Evolutionary conservation across 2,888 invertebrate species (phyloP).

Genomic region (Notodonta dromedarius): DNA sequence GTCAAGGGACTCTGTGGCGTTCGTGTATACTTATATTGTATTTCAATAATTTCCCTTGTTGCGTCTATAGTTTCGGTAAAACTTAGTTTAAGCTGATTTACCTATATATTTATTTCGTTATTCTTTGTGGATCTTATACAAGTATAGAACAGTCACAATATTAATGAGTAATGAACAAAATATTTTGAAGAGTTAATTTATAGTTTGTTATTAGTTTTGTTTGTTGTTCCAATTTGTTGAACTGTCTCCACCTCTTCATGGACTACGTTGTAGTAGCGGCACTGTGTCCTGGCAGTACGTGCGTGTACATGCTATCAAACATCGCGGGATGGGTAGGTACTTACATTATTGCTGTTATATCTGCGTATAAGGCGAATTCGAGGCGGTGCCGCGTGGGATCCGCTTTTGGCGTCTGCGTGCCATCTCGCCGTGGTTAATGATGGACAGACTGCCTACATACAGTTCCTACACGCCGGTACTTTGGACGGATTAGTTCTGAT

Average conservation of each 20-base stretch:
- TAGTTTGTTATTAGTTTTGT: too few species aligned
- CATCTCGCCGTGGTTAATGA: background rate
- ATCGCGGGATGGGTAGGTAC: background rate
- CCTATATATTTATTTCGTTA: too few species aligned
- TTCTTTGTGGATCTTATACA: too few species aligned
- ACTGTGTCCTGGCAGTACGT: background rate
- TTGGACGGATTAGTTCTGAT: background rate
- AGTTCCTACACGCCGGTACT: background rate
- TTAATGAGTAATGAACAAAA: too few species aligned
- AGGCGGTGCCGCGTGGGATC: slow-evolving; percentile 5
- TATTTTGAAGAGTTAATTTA: too few species aligned
- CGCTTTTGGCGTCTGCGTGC: background rate
- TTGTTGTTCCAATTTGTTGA: background rate
- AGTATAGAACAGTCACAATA: too few species aligned
- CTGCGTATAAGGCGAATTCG: slow-evolving; percentile 1
- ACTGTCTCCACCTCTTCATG: background rate
- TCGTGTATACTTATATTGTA: too few species aligned
- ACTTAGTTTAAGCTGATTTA: background rate
- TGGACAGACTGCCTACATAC: slow-evolving; percentile 3
- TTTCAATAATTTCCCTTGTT: too few species aligned
- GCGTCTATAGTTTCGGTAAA: too few species aligned
- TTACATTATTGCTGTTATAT: background rate
- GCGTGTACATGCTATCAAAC: background rate
- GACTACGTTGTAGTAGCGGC: too few species aligned
- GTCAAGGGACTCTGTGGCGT: background rate